These are phyloP conservation scores for Sceloporus tristichus DNA, from an alignment of 2,113 vertebrate species.

Conservation along the genomic window DNA sequence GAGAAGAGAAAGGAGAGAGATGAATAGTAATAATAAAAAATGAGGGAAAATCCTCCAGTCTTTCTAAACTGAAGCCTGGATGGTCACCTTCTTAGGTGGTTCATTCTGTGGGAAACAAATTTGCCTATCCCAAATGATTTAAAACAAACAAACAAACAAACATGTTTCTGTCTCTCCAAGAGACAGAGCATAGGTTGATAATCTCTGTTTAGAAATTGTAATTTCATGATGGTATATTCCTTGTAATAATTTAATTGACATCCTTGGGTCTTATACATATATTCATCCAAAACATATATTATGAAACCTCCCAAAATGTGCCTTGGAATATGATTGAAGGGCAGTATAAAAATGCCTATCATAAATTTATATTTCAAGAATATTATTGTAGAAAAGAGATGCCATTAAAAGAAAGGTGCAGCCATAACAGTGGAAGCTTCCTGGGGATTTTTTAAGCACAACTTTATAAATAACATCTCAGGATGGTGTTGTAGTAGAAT, in stretches of 20 bases:
- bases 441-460: neutral
- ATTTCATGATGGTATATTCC: neutral
- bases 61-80: neutral
- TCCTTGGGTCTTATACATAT: neutral
- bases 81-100: neutral
- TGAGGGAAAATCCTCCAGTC: neutral
- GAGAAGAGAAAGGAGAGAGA: neutral
- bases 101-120: neutral
- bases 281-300: no score
- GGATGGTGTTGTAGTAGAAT: neutral
- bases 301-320: neutral
- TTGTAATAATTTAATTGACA: neutral
- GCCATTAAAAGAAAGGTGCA: neutral
- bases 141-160: no score
- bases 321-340: neutral
- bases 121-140: no score
- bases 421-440: neutral
- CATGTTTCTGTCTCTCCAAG: no score
- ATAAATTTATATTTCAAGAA: neutral
- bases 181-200: no score
- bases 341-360: neutral
- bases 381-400: neutral
- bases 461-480: neutral
- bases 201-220: no score
- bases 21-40: no score